Conservation (phyloP, 2,797 vertebrate genomes). For the Scarus forsteni region DNA sequence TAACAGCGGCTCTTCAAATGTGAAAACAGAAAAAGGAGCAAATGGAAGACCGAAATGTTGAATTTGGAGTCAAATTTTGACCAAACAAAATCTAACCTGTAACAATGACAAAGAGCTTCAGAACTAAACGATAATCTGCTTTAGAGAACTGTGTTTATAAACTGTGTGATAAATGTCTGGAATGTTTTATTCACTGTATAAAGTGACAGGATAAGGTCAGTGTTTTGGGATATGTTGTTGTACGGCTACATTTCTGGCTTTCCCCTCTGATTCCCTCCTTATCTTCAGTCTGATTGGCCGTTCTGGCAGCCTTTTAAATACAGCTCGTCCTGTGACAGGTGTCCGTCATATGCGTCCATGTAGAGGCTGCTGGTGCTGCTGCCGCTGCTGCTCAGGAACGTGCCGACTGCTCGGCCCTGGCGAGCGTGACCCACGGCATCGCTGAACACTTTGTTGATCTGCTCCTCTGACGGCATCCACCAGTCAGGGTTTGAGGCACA, state of each 20-base stretch:
- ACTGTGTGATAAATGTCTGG: conserved; percentile 59
- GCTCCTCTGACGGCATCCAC: conserved; percentile 99
- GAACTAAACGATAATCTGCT: conserved; percentile 36
- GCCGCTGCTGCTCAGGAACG: conserved; percentile 85
- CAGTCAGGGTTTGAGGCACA: conserved; percentile 98
- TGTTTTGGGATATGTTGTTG: conserved; percentile 64
- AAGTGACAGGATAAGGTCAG: conserved; percentile 65
- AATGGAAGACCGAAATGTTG: conserved; percentile 67
- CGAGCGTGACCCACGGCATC: conserved; percentile 97
- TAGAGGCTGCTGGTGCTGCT: conserved; percentile 90
- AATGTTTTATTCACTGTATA: conserved; percentile 71
- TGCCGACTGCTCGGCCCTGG: conserved; percentile 95
- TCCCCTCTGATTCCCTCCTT: neutral
- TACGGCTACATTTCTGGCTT: conserved; percentile 69
- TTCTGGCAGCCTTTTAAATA: conserved; percentile 92
- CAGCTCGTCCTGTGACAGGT: conserved; percentile 92
- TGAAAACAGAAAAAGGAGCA: conserved; percentile 47
- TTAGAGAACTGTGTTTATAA: neutral
- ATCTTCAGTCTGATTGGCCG: conserved; percentile 89
- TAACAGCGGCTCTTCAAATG: neutral
- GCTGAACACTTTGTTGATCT: conserved; percentile 99
- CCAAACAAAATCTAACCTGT: conserved; percentile 17
- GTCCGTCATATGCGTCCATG: conserved; percentile 92
- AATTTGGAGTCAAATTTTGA: conserved; percentile 38
- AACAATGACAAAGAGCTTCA: conserved; percentile 62